Evolutionary conservation across 2,113 vertebrate species (phyloP), one percentile per base, ranked within the genome.

Genomic region (Pterocles gutturalis): DNA sequence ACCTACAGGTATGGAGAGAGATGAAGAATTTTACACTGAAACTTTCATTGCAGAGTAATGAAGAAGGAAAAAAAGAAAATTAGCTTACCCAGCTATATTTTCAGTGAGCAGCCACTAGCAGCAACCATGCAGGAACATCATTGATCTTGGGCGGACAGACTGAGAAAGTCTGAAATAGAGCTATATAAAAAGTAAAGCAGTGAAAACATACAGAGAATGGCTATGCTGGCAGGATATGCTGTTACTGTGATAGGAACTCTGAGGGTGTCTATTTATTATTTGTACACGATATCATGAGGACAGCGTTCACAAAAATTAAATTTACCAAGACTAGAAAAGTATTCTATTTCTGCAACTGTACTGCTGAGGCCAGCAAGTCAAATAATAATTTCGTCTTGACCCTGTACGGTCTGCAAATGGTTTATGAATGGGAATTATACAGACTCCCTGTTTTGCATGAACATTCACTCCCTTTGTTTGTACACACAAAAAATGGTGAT

Each of bases 401-500:
- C 96, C 80, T 83, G 86, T 86, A 75, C 69, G 66, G 64, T 80
- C 85, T 92, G 87, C 51, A 97, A 97, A 91, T 93, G 70, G 86
- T 81, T 91, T 94, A 86, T 96, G 86, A 97, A 97, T 92, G 89
- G 93, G 93, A 96, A 96, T 96, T 93, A 93, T 83, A 95, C n/a
- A 85, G 91, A 83, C 82, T 95, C 71, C 73, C 73, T 88, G 71
- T 90, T 95, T 97, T 96, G 90, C 83, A 95, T 92, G 95, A 95
- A 77, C 82, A 97, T 89, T 89, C 77, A 58, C 72, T 96, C 54
- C 58, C 67, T 88, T 89, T 97, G 87, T 97, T 93, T 97, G 89
- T 86, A 83, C 64, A 91, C 71, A 96, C 87, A 94, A 97, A 94
- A 97, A 98, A 96, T 97, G 90, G 95, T 97, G 97, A 97, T 78